Evolutionary conservation across 2,888 invertebrate genomes (phyloP), one percentile per base, ranked within the genome.

Genomic region (Dasysyrphus albostriatus): DNA sequence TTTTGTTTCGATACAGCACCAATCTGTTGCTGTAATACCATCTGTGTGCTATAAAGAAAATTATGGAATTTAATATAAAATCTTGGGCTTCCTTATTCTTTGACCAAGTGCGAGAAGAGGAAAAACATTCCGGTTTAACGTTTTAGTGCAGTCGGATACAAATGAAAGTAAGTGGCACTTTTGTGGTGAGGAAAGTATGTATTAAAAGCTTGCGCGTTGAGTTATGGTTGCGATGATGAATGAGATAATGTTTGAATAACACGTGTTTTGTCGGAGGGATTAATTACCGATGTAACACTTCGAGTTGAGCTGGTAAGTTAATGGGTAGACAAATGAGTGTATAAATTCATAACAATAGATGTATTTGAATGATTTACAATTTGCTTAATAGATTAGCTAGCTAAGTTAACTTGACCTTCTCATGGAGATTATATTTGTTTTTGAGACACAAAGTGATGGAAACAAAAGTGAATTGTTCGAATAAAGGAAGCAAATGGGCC

Each of bases 21-120:
- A 16, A 12, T 10, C 9, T 34, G 4, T 12, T 37, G 10, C 16
- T 44, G 8, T 32, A 32, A 16, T 49, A n/a, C 44, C 74, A 70
- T 61, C 69, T 74, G 73, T 69, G 56, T 56, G 54, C 32, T 19
- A 54, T 47, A 51, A 19, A 69, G 51, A 69, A 67, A 69, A 67
- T 67, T 69, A 65, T 83, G 83, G 83, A 84, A 81, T 73, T 67
- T 76, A 67, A 73, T 81, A 72, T 72, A 16, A 49, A 72, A 73
- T 76, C 70, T 79, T 63, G 10, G 14, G 51, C 70, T 77, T 82
- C 82, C 82, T 77, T 77, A 77, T 77, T 82, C 58, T 51, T 49
- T 51, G 70, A 63, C 32, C 74, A 67, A 67, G 74, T 74, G 51
- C 67, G 59, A 73, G 58, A 24, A 42, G 54, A 44, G n/a, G n/a